phyloP scores from a whole-genome alignment of 2,797 vertebrate species.

The Neomorphus geoffroyi region DNA sequence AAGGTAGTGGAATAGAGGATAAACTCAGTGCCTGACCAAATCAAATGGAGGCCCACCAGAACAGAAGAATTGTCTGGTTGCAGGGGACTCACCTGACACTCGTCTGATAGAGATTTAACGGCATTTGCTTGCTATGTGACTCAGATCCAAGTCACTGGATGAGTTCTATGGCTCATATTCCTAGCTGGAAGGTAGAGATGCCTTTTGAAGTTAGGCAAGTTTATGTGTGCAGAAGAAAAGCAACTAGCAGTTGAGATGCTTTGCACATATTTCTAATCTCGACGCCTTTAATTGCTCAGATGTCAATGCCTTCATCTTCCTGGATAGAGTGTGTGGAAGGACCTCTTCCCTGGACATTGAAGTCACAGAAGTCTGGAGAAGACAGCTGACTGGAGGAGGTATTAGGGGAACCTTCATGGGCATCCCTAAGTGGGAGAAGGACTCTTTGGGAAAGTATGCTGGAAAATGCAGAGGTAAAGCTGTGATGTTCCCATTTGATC shows the following conservation, averaged over 20 bases:
- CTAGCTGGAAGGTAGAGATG: neutral
- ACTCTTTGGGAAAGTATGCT: neutral
- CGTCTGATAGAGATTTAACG: neutral
- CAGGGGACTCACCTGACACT: neutral
- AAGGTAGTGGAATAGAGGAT: neutral
- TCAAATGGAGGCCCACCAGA: neutral
- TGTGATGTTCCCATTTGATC: neutral
- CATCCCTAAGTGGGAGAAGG: neutral
- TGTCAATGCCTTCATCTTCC: neutral
- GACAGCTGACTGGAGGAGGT: neutral
- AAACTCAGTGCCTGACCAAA: neutral
- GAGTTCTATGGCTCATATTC: neutral
- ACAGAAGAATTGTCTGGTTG: neutral
- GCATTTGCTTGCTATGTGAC: neutral
- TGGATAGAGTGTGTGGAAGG: neutral
- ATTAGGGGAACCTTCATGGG: rapidly evolving
- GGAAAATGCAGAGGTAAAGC: neutral
- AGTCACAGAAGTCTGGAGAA: neutral
- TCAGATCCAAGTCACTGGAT: neutral
- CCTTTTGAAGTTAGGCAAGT: neutral
- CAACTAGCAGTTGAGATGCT: neutral
- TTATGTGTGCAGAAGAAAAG: neutral
- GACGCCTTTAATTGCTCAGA: neutral
- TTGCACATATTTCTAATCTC: neutral
- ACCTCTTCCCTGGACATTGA: neutral